Evolutionary conservation across 2,797 vertebrate genomes (phyloP), one percentile per base, ranked within the genome.

Genomic region (Bradypodion pumilum): DNA sequence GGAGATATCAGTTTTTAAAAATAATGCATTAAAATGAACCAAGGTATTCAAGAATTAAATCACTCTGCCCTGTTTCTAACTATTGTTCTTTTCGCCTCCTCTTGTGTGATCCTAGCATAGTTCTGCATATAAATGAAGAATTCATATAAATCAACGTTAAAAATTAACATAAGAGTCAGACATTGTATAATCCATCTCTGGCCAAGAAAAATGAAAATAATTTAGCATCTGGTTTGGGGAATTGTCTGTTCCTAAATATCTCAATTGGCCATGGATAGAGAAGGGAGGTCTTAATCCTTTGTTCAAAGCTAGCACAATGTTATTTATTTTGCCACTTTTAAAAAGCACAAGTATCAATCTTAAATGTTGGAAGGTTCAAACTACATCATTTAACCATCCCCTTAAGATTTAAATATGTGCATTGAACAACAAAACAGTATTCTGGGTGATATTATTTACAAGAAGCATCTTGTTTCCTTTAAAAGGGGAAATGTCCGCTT

Each of bases 271-370:
- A 91, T 89, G 90, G 89, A 85, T 91, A 83, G 16, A 42, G 94
- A 86, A 83, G 21, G 90, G 16, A 10, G 9, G 81, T 81, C 56
- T 76, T 87, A 66, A 79, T 89, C 83, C 3, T 42, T 86, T 79
- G 86, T 87, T 90, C 56, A 52, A 88, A 92, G 91, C 37, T 40
- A 90, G 42, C 81, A 75, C 87, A 83, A 92, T 2, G 59, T 86
- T 92, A 93, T 93, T 93, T 44, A 15, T 91, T 94, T 94, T 93
- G 93, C 92, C 91, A 90, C 74, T 40, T 84, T 92, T n/a, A n/a
- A 94, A 95, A 96, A 94, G 95, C 96, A 96, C 95, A 95, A 92
- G 91, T 83, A 90, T 94, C 92, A 92, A 91, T 84, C 52, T 56
- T 56, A 88, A 86, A 69, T 37, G 92, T 87, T 87, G 90, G 89